These are phyloP conservation scores for Epizoanthus rinbou DNA, from an alignment of 92 coral and sea anemone species.

Conservation along the genomic window DNA sequence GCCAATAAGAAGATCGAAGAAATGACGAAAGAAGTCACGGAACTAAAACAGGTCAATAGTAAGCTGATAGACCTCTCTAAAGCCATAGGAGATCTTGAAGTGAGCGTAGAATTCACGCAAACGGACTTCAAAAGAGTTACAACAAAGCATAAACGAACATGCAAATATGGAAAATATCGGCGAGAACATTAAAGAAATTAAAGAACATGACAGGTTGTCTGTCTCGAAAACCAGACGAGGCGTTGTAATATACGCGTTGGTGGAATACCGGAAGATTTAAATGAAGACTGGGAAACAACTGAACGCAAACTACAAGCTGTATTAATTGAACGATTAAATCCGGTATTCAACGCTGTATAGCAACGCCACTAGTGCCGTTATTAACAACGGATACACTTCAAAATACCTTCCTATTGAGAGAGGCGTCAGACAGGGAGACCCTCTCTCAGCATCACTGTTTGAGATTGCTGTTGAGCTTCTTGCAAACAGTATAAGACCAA, in stretches of 20 bases:
- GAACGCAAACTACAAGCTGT: slow-evolving; percentile 1
- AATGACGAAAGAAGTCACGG: background rate
- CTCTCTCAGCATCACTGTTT: slow-evolving; percentile 4
- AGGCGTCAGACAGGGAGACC: slow-evolving; percentile 19
- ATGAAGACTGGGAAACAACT: slow-evolving; percentile 11
- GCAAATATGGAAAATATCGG: too few species aligned
- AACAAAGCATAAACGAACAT: too few species aligned
- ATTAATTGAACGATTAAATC: background rate
- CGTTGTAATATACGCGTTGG: slow-evolving; percentile 5
- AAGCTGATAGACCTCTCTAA: background rate
- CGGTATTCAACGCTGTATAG: slow-evolving; percentile 1
- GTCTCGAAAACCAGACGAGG: background rate
- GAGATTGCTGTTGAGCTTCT: slow-evolving; percentile 10
- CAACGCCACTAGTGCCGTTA: background rate
- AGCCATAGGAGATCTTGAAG: background rate
- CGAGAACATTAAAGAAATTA: too few species aligned
- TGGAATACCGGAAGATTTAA: slow-evolving; percentile 1
- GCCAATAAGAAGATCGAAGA: background rate
- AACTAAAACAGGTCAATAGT: background rate
- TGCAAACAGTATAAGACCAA: slow-evolving; percentile 8
- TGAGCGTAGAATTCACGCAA: slow-evolving; percentile 4
- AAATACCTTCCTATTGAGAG: slow-evolving; percentile 13
- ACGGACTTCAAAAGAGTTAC: background rate
- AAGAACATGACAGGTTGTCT: background rate
- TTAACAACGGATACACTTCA: background rate